These are phyloP conservation scores for Hydropsyche tenuis DNA, from an alignment of 1,140 invertebrate genomes.

Conservation along the genomic window DNA sequence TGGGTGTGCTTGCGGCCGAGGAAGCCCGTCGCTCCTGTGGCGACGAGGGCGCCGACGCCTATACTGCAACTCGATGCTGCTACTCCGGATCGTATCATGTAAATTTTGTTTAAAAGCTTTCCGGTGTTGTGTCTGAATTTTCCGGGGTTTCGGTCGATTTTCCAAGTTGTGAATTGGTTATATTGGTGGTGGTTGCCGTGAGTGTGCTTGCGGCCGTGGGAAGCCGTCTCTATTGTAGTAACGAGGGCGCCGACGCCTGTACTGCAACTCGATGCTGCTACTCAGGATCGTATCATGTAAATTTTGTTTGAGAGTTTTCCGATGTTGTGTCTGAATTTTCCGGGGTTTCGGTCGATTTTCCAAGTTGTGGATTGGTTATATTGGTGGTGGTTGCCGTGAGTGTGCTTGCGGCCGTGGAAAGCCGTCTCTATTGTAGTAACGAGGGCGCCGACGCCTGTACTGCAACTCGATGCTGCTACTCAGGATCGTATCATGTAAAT, in stretches of 20 bases:
- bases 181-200: constrained; percentile 1
- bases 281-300: constrained; percentile 24
- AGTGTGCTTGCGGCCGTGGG: constrained; percentile 1
- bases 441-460: constrained; percentile 3
- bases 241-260: not conserved
- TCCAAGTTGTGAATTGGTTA: no score
- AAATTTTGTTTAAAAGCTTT: no score
- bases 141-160: no score
- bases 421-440: not conserved
- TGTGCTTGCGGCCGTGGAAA: constrained; percentile 10
- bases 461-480: constrained; percentile 8
- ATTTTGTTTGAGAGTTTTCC: no score
- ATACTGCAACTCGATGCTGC: constrained; percentile 17
- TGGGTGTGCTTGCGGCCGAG: constrained; percentile 15
- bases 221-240: not conserved
- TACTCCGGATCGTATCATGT: constrained; percentile 25
- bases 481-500: constrained; percentile 26
- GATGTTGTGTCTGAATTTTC: no score
- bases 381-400: constrained; percentile 1
- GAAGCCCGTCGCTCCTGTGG: constrained; percentile 1
- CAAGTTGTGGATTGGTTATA: no score
- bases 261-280: constrained; percentile 12
- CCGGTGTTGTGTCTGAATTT: no score
- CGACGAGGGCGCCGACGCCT: not conserved
- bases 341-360: no score